Evolutionary conservation across 2,113 vertebrate genomes (phyloP).

Genomic region (rabbit (Oryctolagus cuniculus)): mOryCun1.1 NC_091453.1:107155001-107155500

Average conservation of each 20-base stretch:
- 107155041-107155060: constrained; percentile 94
- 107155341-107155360: constrained; percentile 93
- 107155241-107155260: constrained; percentile 95
- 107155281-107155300: constrained; percentile 93
- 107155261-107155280: constrained; percentile 92
- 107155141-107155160: constrained; percentile 94
- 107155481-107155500: no score
- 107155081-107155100: constrained; percentile 92
- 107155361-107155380: constrained; percentile 92
- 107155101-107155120: constrained; percentile 95
- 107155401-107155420: constrained; percentile 93
- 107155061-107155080: constrained; percentile 95
- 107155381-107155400: no score
- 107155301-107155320: constrained; percentile 93
- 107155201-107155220: constrained; percentile 91
- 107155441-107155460: no score
- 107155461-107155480: no score
- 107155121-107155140: constrained; percentile 94
- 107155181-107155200: constrained; percentile 92
- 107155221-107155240: constrained; percentile 92
- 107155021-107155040: constrained; percentile 92
- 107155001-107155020: constrained; percentile 93
- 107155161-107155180: constrained; percentile 94
- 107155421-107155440: no score
- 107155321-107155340: constrained; percentile 94